These are phyloP conservation scores for Apis dorsata DNA, from an alignment of 1,140 invertebrate species.

Conservation along the genomic window DNA sequence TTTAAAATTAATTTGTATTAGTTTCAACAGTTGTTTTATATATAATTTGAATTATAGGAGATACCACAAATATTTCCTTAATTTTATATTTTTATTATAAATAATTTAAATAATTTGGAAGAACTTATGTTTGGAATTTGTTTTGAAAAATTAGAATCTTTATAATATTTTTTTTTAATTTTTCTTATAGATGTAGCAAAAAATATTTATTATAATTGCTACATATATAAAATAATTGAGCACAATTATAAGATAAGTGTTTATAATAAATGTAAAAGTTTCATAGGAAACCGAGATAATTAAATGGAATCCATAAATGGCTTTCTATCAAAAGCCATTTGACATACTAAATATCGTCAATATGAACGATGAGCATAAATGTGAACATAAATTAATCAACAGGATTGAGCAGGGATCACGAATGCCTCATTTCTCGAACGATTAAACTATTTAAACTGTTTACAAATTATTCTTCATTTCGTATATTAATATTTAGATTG, in stretches of 20 bases:
- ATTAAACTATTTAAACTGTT: neutral
- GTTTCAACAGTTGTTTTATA: too few species aligned
- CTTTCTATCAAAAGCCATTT: neutral
- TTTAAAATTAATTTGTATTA: too few species aligned
- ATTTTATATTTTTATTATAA: too few species aligned
- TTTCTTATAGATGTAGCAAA: neutral
- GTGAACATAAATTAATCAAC: neutral
- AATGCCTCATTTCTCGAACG: neutral
- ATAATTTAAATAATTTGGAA: too few species aligned
- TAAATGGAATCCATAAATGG: neutral
- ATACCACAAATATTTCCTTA: too few species aligned
- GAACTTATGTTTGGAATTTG: too few species aligned
- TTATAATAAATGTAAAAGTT: neutral
- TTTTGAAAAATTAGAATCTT: neutral
- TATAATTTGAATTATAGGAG: too few species aligned
- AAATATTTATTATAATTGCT: too few species aligned
- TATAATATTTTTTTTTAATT: neutral
- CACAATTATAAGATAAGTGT: neutral
- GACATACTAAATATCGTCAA: too few species aligned
- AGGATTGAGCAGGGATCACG: neutral
- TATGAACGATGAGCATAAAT: neutral
- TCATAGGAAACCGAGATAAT: neutral
- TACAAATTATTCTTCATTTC: neutral
- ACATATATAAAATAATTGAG: neutral
- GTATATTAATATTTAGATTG: neutral